A percentile compares a stretch with the other conserved stretches of the same genome.
Evolutionary conservation across 2,888 invertebrate genomes (phyloP).

Genomic region (Euproctis similis): DNA sequence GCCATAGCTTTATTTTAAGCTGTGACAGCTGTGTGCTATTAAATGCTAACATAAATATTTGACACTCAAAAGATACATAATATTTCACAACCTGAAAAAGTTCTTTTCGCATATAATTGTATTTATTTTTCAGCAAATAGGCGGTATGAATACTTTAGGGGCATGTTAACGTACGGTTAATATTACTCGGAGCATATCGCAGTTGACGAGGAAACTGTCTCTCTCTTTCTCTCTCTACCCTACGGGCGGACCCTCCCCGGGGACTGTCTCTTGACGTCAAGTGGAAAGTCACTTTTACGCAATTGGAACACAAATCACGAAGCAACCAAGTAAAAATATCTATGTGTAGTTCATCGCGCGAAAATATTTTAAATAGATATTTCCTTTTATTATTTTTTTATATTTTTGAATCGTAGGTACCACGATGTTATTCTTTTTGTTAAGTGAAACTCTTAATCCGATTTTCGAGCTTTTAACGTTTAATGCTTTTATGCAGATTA

Average conservation of each 20-base stretch:
- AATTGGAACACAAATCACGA: constrained; percentile 46
- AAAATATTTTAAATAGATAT: too few relatives aligned
- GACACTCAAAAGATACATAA: too few relatives aligned
- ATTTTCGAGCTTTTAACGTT: too few relatives aligned
- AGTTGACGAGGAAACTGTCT: constrained; percentile 9
- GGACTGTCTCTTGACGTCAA: too few relatives aligned
- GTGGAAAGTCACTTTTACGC: constrained; percentile 38
- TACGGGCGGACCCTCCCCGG: too few relatives aligned
- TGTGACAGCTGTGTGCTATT: too few relatives aligned
- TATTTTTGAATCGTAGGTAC: too few relatives aligned
- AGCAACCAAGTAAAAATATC: constrained; percentile 22
- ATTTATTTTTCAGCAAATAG: too few relatives aligned
- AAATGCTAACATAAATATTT: too few relatives aligned
- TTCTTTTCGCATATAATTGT: too few relatives aligned
- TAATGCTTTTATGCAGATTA: background rate
- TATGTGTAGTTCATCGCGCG: constrained; percentile 27
- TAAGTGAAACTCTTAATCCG: background rate
- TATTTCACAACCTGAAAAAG: too few relatives aligned
- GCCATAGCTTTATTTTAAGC: too few relatives aligned
- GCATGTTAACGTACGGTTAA: constrained; percentile 13
- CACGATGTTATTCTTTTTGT: background rate
- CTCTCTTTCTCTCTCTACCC: constrained; percentile 4
- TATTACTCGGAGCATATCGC: constrained; percentile 10
- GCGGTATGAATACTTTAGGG: constrained; percentile 2
- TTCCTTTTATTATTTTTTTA: background rate